Base-by-base conservation (phyloP, 2,797 vertebrate genomes). In the Urocyon cinereoargenteus region DNA sequence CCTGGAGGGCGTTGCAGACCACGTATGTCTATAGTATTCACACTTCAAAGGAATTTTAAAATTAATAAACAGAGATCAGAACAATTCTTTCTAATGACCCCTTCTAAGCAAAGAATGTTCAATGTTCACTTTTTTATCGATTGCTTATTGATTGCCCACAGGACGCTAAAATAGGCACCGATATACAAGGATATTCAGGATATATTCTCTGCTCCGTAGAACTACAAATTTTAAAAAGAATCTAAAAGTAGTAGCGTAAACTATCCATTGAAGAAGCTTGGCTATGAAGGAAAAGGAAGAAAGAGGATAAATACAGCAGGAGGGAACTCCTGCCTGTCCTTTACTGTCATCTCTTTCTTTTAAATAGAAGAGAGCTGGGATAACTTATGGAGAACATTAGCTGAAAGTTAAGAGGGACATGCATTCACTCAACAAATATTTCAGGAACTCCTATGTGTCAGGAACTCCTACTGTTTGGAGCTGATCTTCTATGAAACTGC, bases 1-100 rank as follows among this genome's bases (percentile, higher is more conserved):
- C 93, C 96, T 97, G 94, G 97, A 78, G 96, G 81, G 96, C 19
- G 40, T 57, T 83, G 97, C 81, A 85, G 62, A 92, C 75, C 86
- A 75, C 0, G 0, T 70, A 21, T 91, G 70, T 34, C 88, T 94
- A 14, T 59, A 82, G 93, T 36, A 93, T 79, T 24, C 45, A 93
- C 8, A 94, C 19, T 96, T 57, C 53, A 88, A 62, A 22, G 53
- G 18, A 94, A 95, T 61, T 95, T 94, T 22, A 15, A 79, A 92
- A 93, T 70, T 53, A 68, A 93, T 62, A 73, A 91, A 83, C 9
- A 83, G 61, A 90, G n/a, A 75, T n/a, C 61, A 92, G 45, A 96
- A 61, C 22, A 55, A 90, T 62, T 92, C 40, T 92, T 91, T 73
- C 36, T 83, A 93, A 28, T 89, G 73, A 3, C 28, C 13, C 82